Conservation (phyloP, 2,797 vertebrate genomes). For the Danio albolineatus region DNA sequence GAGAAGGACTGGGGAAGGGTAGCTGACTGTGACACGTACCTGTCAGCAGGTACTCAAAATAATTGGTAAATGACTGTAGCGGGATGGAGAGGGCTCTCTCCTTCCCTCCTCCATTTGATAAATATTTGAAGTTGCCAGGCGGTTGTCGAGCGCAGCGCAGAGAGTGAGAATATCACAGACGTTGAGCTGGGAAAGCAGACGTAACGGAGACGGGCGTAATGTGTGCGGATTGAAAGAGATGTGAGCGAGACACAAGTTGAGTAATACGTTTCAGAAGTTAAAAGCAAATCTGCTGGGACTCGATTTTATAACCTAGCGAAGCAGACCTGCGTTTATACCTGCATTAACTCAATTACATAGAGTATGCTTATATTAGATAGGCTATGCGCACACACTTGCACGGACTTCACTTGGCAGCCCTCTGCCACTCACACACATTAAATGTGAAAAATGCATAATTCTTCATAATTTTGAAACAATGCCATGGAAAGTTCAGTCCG, state of each 20-base stretch:
- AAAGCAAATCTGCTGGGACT: slow-evolving; percentile 32
- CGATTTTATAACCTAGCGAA: slow-evolving; percentile 22
- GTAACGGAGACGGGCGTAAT: background rate
- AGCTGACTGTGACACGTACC: slow-evolving; percentile 80
- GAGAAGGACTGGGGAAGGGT: slow-evolving; percentile 60
- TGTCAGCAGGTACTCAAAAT: slow-evolving; percentile 86
- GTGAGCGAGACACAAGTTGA: slow-evolving; percentile 4
- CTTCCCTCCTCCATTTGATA: slow-evolving; percentile 70
- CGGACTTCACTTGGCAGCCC: slow-evolving; percentile 52
- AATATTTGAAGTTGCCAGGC: slow-evolving; percentile 79
- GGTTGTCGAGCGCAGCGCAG: slow-evolving; percentile 61
- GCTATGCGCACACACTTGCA: slow-evolving; percentile 44
- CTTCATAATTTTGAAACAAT: slow-evolving; percentile 63
- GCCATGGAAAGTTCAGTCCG: slow-evolving; percentile 62
- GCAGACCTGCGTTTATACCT: slow-evolving; percentile 30
- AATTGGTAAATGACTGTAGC: slow-evolving; percentile 84
- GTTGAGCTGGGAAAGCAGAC: background rate
- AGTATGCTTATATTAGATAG: slow-evolving; percentile 30
- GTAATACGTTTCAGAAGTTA: slow-evolving; percentile 7
- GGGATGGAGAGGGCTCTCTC: slow-evolving; percentile 73
- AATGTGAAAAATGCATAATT: slow-evolving; percentile 49
- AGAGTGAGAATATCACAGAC: slow-evolving; percentile 48
- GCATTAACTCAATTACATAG: slow-evolving; percentile 40
- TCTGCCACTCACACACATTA: slow-evolving; percentile 57
- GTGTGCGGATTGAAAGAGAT: slow-evolving; percentile 7